These are phyloP conservation scores for Bos taurus DNA, from an alignment of 2,113 vertebrate species.

Conservation along the genomic window DNA sequence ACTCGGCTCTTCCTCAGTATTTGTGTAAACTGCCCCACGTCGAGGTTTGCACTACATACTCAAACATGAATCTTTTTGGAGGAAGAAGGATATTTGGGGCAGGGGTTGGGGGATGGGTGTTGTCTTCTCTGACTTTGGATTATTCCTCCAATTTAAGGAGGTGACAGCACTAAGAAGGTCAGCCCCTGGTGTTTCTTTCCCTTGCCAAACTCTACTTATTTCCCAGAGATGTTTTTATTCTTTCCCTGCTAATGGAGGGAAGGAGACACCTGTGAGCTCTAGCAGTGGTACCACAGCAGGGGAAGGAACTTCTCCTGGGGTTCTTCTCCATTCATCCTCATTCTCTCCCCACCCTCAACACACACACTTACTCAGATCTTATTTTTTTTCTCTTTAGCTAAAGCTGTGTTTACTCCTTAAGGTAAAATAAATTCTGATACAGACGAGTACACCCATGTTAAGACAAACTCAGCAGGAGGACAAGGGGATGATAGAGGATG, in stretches of 20 bases:
- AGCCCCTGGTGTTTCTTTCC: neutral
- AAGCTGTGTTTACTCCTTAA: neutral
- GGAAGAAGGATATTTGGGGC: neutral
- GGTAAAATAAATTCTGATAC: neutral
- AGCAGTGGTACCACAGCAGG: neutral
- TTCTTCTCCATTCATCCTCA: neutral
- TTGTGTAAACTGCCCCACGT: neutral
- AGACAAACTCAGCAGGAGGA: neutral
- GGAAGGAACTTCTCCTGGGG: neutral
- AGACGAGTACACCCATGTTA: neutral
- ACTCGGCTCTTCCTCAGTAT: neutral
- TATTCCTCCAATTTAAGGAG: neutral
- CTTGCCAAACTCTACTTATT: neutral
- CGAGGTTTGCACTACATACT: neutral
- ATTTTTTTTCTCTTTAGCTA: neutral
- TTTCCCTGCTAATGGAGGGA: neutral
- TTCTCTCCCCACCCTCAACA: neutral
- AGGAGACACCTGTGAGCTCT: neutral
- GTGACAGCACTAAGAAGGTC: neutral
- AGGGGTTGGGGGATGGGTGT: neutral
- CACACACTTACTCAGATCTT: neutral
- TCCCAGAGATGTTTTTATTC: neutral
- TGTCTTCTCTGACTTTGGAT: neutral
- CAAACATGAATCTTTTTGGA: neutral
- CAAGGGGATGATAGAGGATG: neutral